Conservation (phyloP, 2,797 vertebrate species). For the Gambelia wislizenii region DNA sequence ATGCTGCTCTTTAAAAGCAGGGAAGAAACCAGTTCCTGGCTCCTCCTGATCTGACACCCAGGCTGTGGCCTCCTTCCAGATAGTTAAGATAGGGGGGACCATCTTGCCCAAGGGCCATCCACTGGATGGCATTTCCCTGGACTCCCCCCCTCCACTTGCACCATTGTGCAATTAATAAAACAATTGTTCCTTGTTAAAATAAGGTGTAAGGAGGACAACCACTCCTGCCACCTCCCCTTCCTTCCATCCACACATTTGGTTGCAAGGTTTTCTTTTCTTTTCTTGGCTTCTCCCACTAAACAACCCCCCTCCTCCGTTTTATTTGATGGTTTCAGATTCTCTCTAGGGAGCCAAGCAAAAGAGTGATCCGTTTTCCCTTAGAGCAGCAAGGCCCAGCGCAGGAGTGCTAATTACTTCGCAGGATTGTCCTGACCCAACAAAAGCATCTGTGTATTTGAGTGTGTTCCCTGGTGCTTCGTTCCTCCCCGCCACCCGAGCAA, state of each 20-base stretch:
- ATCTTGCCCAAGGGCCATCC: slow-evolving; percentile 51
- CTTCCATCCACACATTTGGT: too few species aligned
- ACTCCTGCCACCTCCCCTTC: neutral
- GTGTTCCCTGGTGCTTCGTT: slow-evolving; percentile 60
- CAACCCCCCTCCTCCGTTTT: slow-evolving; percentile 25
- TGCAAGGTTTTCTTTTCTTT: slow-evolving; percentile 27
- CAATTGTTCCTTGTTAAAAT: slow-evolving; percentile 44
- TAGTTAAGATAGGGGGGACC: slow-evolving; percentile 1
- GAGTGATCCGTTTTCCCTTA: slow-evolving; percentile 51
- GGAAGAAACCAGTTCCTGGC: slow-evolving; percentile 68
- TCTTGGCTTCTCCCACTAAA: neutral
- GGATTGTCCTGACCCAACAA: slow-evolving; percentile 70
- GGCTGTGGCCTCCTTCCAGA: slow-evolving; percentile 63
- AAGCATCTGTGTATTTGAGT: slow-evolving; percentile 62
- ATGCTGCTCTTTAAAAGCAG: slow-evolving; percentile 79
- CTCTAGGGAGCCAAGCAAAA: slow-evolving; percentile 43
- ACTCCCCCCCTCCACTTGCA: neutral
- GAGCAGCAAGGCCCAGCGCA: slow-evolving; percentile 69
- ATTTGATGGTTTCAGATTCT: slow-evolving; percentile 39
- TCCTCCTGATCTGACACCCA: slow-evolving; percentile 71
- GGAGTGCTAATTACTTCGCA: slow-evolving; percentile 69
- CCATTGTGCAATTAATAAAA: slow-evolving; percentile 67
- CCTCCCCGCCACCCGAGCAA: slow-evolving; percentile 61
- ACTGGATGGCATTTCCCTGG: slow-evolving; percentile 42
- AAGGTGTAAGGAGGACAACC: neutral